A percentile compares a stretch with the other conserved stretches of the same genome.
phyloP scores from a whole-genome alignment of 2,113 vertebrate species.

The Neodontobutis hainanensis region DNA sequence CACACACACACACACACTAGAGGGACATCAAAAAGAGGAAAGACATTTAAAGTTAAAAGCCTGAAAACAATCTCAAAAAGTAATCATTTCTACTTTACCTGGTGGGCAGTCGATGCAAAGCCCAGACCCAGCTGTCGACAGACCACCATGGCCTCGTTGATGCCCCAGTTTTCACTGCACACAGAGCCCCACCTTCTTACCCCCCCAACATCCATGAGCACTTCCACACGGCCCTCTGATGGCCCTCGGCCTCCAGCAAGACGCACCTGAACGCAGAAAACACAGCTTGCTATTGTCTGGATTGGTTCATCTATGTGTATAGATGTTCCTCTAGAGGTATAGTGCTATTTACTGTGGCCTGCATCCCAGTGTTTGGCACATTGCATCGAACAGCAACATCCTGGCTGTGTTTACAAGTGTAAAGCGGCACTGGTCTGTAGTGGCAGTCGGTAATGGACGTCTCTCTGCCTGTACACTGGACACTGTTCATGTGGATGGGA shows the following conservation, averaged over 20 bases:
- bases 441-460: slow-evolving; percentile 82
- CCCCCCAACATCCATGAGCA: slow-evolving; percentile 84
- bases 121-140: slow-evolving; percentile 93
- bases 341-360: slow-evolving; percentile 79
- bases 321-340: background rate
- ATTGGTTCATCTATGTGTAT: background rate
- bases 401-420: slow-evolving; percentile 83
- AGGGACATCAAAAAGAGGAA: slow-evolving; percentile 22
- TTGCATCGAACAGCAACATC: slow-evolving; percentile 91
- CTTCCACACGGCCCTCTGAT: slow-evolving; percentile 89
- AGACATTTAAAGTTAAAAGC: slow-evolving; percentile 14
- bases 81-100: slow-evolving; percentile 59
- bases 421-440: slow-evolving; percentile 76
- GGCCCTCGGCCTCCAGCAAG: slow-evolving; percentile 86
- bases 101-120: slow-evolving; percentile 84
- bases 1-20: slow-evolving; percentile 63
- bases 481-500: slow-evolving; percentile 91
- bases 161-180: slow-evolving; percentile 94
- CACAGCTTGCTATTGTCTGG: background rate
- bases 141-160: slow-evolving; percentile 94
- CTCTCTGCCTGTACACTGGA: slow-evolving; percentile 86
- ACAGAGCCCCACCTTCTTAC: slow-evolving; percentile 85
- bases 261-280: slow-evolving; percentile 81
- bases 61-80: background rate
- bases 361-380: slow-evolving; percentile 83